Base-by-base conservation (phyloP, 2,113 vertebrate species). In the Furnarius figulus region DNA sequence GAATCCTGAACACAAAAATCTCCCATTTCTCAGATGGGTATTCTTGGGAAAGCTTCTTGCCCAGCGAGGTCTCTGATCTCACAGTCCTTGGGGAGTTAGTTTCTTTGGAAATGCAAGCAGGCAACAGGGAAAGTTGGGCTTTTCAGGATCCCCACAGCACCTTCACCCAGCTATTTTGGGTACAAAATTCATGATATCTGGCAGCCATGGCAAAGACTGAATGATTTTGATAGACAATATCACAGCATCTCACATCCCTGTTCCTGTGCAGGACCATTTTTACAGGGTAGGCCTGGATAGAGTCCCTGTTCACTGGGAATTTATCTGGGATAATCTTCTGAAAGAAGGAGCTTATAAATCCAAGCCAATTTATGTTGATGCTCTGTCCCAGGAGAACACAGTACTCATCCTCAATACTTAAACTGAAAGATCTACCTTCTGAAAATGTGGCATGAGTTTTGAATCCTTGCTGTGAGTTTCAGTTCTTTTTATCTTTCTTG, bases 61-160 rank as follows among this genome's bases (percentile, higher is more conserved):
- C 14, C 24, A 33, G 37, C n/a, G 53, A 77, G 17, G 33, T 59
- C 47, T 61, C 52, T 49, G 9, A 8, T 27, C 39, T 81, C 62
- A 22, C 19, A 46, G 28, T 22, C 52, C 79, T 72, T 16, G 42
- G 30, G 22, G 18, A 75, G 6, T 42, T 68, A 49, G 44, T 75
- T 14, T 55, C 27, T 46, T 31, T 16, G 21, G n/a, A 89, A 88
- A 66, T 14, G 12, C 17, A 70, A 47, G 5, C 25, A 59, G 23
- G 10, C 1, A 1, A 47, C 0, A 5, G 30, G 52, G 27, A 86
- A 72, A 59, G 11, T 7, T 2, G 1, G 8, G 8, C 23, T 83
- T n/a, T 71, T 72, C 10, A 27, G 49, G 23, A 39, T 73, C 25
- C 22, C 23, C 3, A 2, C 15, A 80, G 42, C 10, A 50, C 4